phyloP scores from a whole-genome alignment of 2,797 vertebrate species.

The Chromis chromis region DNA sequence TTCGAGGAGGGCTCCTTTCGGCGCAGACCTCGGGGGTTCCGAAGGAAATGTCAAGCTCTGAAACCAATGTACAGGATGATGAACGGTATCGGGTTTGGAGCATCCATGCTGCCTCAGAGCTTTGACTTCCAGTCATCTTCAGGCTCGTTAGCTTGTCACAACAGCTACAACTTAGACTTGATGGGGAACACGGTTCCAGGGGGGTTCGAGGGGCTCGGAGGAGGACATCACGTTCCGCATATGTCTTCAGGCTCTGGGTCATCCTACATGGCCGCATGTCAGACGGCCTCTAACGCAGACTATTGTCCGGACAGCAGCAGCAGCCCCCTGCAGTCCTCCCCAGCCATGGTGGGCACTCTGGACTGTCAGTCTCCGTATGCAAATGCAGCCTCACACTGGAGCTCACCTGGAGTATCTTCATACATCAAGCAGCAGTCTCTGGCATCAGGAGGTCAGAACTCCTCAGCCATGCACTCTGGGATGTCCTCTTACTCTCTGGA shows the following conservation, averaged over 20 bases:
- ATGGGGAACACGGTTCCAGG: conserved; percentile 86
- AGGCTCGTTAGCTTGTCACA: conserved; percentile 89
- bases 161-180: conserved; percentile 92
- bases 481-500: conserved; percentile 92
- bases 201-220: conserved; percentile 88
- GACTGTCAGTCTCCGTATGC: conserved; percentile 92
- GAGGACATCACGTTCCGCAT: conserved; percentile 90
- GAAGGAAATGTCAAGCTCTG: conserved; percentile 94
- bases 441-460: conserved; percentile 83
- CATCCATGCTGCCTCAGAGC: conserved; percentile 91
- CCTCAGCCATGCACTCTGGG: conserved; percentile 87
- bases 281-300: conserved; percentile 88
- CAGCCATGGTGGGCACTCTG: conserved; percentile 88
- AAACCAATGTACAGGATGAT: conserved; percentile 96
- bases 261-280: conserved; percentile 93
- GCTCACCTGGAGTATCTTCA: conserved; percentile 88
- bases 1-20: conserved; percentile 98
- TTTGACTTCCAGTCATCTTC: conserved; percentile 93
- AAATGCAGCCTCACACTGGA: conserved; percentile 90
- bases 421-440: conserved; percentile 94
- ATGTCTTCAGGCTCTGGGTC: conserved; percentile 91
- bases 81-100: conserved; percentile 91
- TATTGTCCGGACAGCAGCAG: conserved; percentile 91
- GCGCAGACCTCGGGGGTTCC: conserved; percentile 94
- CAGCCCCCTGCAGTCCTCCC: conserved; percentile 91